These are phyloP conservation scores for Rhinopithecus roxellana DNA, from an alignment of 2,113 vertebrate species.

Conservation along the genomic window DNA sequence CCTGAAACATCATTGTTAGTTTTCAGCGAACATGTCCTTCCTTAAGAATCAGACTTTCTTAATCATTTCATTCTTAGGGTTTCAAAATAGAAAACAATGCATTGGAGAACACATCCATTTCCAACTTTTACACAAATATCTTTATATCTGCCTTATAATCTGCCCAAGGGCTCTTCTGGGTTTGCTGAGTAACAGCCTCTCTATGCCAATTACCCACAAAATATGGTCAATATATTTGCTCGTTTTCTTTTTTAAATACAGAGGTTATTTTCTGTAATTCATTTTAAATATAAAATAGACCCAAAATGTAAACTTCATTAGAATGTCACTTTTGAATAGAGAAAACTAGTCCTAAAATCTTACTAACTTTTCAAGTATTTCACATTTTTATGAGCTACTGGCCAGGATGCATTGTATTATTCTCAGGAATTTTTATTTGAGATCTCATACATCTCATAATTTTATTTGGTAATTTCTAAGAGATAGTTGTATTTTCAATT, in stretches of 20 bases:
- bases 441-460: neutral
- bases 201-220: neutral
- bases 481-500: neutral
- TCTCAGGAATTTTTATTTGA: neutral
- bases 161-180: neutral
- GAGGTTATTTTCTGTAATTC: neutral
- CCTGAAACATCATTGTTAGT: neutral
- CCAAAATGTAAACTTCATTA: neutral
- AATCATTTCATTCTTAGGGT: neutral
- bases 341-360: neutral
- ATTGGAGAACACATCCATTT: neutral
- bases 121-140: neutral
- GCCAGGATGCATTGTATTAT: neutral
- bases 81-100: neutral
- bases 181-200: neutral
- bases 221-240: neutral
- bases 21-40: neutral
- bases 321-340: neutral
- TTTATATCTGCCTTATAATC: neutral
- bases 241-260: neutral
- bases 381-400: neutral
- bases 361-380: neutral
- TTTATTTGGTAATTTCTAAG: neutral
- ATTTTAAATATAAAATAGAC: neutral
- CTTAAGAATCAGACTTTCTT: neutral